These are phyloP conservation scores for Euspilapteryx auroguttella DNA, from an alignment of 2,888 invertebrate genomes.

Conservation along the genomic window DNA sequence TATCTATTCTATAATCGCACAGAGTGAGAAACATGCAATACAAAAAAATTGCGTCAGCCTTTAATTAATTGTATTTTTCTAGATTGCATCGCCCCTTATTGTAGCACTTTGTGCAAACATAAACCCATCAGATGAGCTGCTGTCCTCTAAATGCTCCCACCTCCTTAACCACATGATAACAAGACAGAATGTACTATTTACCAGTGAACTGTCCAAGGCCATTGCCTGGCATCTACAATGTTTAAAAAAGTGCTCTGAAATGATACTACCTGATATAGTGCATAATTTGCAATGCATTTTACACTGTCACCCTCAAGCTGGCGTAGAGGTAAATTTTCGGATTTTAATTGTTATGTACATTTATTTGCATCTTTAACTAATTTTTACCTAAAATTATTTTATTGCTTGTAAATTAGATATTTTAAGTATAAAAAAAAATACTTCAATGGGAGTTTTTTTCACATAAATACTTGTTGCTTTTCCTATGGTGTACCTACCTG, in stretches of 20 bases:
- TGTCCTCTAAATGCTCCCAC: slow-evolving; percentile 61
- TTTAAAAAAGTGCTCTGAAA: slow-evolving; percentile 31
- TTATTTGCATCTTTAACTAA: too few species aligned
- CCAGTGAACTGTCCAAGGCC: slow-evolving; percentile 23
- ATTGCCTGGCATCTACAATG: slow-evolving; percentile 46
- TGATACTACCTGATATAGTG: slow-evolving; percentile 39
- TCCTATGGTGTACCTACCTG: too few species aligned
- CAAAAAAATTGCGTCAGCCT: background rate
- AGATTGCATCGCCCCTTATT: slow-evolving; percentile 33
- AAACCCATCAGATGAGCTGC: slow-evolving; percentile 45
- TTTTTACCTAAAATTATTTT: too few species aligned
- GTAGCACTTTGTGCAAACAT: slow-evolving; percentile 32
- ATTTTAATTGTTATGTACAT: too few species aligned
- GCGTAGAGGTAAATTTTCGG: slow-evolving; percentile 24
- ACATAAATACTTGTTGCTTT: too few species aligned
- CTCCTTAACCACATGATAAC: slow-evolving; percentile 55
- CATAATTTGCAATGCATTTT: slow-evolving; percentile 41
- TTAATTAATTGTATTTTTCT: slow-evolving; percentile 11
- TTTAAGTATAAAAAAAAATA: too few species aligned
- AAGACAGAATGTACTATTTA: slow-evolving; percentile 51
- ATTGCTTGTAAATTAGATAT: too few species aligned
- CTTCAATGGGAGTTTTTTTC: too few species aligned
- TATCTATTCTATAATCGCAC: too few species aligned
- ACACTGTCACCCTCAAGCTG: slow-evolving; percentile 21
- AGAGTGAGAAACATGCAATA: too few species aligned